These are phyloP conservation scores for Eurytoma adleriae DNA, from an alignment of 2,888 invertebrate genomes.

Conservation along the genomic window DNA sequence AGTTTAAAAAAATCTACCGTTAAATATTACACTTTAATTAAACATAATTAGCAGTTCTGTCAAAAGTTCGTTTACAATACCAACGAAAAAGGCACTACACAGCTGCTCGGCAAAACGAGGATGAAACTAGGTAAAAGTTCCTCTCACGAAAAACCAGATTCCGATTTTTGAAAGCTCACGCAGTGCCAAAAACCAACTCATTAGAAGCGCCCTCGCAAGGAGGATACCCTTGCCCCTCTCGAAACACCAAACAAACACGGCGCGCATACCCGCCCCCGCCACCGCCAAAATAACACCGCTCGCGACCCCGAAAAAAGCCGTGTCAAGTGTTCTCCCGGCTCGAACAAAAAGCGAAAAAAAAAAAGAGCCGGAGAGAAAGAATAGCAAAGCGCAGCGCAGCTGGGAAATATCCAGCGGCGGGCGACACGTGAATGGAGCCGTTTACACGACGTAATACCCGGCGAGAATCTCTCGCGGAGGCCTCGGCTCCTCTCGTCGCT, in stretches of 20 bases:
- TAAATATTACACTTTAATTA: too few relatives aligned
- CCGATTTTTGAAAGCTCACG: too few relatives aligned
- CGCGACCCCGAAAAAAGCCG: conserved; percentile 16
- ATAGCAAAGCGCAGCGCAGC: neutral
- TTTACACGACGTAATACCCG: conserved; percentile 43
- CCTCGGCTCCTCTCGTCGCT: conserved; percentile 6
- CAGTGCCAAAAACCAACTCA: too few relatives aligned
- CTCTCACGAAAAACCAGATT: too few relatives aligned
- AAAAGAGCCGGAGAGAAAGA: neutral
- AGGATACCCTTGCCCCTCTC: neutral
- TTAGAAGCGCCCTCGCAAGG: conserved; percentile 2
- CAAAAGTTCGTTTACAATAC: too few relatives aligned
- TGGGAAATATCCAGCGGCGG: neutral
- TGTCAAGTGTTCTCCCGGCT: conserved; percentile 13
- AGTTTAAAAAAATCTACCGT: too few relatives aligned
- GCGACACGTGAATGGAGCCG: conserved; percentile 51
- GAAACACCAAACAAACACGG: neutral
- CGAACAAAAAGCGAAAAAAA: neutral
- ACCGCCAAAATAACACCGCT: neutral
- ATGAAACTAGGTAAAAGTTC: too few relatives aligned
- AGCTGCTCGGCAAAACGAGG: too few relatives aligned
- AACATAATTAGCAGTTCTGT: too few relatives aligned
- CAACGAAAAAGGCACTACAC: too few relatives aligned
- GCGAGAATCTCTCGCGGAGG: neutral
- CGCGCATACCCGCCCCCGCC: neutral